Percentiles rank a stretch among this genome's conserved stretches.
Evolutionary conservation across 2,888 invertebrate species (phyloP).

Genomic region (Mesochorus sp.): DNA sequence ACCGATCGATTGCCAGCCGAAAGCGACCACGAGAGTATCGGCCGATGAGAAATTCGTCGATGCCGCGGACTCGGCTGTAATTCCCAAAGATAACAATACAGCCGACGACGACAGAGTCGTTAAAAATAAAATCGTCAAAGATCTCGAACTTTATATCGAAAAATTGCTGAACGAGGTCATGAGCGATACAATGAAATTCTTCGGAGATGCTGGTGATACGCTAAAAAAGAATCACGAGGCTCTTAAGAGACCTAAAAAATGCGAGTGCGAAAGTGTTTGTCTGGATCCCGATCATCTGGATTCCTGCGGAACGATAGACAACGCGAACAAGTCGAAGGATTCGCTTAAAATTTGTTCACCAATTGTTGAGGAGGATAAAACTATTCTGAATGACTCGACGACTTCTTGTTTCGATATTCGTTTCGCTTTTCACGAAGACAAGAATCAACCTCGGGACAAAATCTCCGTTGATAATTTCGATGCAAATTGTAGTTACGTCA

Average conservation of each 20-base stretch:
- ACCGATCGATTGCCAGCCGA: conserved; percentile 3
- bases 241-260: conserved; percentile 13
- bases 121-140: conserved; percentile 76
- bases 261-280: conserved; percentile 18
- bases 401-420: conserved; percentile 69
- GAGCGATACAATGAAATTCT: conserved; percentile 76
- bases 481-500: conserved; percentile 74
- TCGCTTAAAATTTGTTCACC: neutral
- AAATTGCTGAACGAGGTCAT: conserved; percentile 78
- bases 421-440: conserved; percentile 67
- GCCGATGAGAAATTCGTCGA: conserved; percentile 14
- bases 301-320: neutral
- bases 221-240: conserved; percentile 40
- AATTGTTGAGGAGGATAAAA: neutral
- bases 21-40: neutral
- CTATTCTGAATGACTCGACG: conserved; percentile 1
- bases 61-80: conserved; percentile 26
- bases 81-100: neutral
- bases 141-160: conserved; percentile 78
- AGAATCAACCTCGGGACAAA: no score
- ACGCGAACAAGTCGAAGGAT: neutral
- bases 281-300: neutral
- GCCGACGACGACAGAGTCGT: conserved; percentile 61
- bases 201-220: conserved; percentile 69
- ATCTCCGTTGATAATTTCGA: no score